Evolutionary conservation across 2,888 invertebrate genomes (phyloP), one percentile per base, ranked within the genome.

Genomic region (Macropis europaea): DNA sequence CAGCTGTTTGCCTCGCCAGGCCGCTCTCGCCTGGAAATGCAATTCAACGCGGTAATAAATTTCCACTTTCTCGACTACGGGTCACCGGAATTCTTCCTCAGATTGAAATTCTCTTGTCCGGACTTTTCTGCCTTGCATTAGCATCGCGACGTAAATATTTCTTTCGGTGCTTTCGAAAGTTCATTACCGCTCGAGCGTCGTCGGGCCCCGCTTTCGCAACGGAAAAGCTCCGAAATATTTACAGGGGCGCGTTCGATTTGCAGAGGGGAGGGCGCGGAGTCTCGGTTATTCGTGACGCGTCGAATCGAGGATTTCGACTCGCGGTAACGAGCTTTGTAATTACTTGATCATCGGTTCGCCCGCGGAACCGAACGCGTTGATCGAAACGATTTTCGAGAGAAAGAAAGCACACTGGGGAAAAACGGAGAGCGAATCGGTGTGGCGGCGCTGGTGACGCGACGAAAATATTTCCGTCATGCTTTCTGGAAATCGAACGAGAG

Each of bases 41-140:
- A 60, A 70, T 70, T 71, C 48, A 5, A 13, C 34, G 5, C 9
- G 24, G 30, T 43, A 43, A 68, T 71, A 71, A 71, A 71, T 68
- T 60, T 32, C 19, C 38, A n/a, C 43, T 3, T 3, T 3, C 36
- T 22, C 38, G n/a, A 4, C 40, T 13, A 15, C 11, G 22, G 17
- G 13, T 22, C 28, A 13, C 26, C 7, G 24, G 52, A 9, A 61
- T 67, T 67, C 47, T 53, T 53, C 19, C 11, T 38, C 30, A 26
- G 52, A 53, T 45, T 22, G 22, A 52, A 52, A 52, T 50, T 17
- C 22, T 9, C n/a, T 9, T 30, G 6, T 1, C 1, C 13, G 26
- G 38, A 11, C 30, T 26, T n/a, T 17, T 30, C 17, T 47, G 11
- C 9, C 24, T 9, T n/a, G 24, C 26, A 42, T 26, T 57, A 42